phyloP scores from a whole-genome alignment of 2,797 vertebrate species.

The Crocodylus rhombifer region DNA sequence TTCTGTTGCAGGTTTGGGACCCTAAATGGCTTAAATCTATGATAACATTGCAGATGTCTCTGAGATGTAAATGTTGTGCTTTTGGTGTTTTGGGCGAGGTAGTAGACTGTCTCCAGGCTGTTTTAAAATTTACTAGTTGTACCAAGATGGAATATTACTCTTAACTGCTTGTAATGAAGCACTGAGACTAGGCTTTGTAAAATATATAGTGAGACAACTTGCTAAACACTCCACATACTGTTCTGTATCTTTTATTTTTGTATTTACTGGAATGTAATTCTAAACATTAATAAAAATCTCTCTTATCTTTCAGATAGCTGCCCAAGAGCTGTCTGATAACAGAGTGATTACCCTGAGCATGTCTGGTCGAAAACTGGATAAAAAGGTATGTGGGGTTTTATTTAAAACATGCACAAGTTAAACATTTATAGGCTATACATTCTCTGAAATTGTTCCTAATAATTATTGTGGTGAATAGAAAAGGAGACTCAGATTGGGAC shows the following conservation, averaged over 20 bases:
- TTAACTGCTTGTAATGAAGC: background rate
- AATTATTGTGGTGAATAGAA: background rate
- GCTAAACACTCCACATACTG: background rate
- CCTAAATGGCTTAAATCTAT: background rate
- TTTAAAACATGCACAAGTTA: background rate
- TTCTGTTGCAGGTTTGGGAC: background rate
- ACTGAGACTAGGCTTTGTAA: background rate
- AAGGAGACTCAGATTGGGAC: background rate
- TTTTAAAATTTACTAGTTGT: too few species aligned
- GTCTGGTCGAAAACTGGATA: slow-evolving; percentile 96
- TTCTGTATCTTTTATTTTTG: background rate
- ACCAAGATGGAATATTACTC: background rate
- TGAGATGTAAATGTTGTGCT: background rate
- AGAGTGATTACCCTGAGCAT: slow-evolving; percentile 95
- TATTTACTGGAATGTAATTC: accelerated
- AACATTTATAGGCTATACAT: accelerated
- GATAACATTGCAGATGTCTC: background rate
- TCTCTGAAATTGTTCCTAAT: background rate
- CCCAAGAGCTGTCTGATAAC: slow-evolving; percentile 98
- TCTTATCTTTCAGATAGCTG: slow-evolving; percentile 88
- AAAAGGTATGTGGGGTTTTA: slow-evolving; percentile 87
- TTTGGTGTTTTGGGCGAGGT: too few species aligned
- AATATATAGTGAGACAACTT: background rate
- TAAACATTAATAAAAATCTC: background rate
- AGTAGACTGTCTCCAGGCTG: too few species aligned